Conservation (phyloP, 2,113 vertebrate species). For the Cranoglanis bouderius region DNA sequence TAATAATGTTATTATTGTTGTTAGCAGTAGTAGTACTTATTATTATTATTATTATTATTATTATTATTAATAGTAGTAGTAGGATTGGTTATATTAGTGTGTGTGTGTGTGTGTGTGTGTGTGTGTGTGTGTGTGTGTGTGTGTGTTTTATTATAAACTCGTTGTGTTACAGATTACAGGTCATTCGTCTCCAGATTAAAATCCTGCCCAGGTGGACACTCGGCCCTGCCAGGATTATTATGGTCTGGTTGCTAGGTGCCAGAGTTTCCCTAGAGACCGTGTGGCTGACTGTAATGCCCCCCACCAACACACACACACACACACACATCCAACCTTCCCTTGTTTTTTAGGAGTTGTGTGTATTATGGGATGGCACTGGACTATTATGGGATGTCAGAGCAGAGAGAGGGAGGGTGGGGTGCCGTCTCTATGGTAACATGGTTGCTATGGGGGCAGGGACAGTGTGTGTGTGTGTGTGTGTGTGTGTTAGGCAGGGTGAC, state of each 20-base stretch:
- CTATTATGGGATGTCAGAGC: constrained; percentile 78
- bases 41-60: not conserved
- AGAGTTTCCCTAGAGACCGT: constrained; percentile 72
- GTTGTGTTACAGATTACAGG: constrained; percentile 36
- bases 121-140: not conserved
- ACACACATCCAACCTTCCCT: constrained; percentile 16
- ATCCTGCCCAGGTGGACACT: constrained; percentile 67
- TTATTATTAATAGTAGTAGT: not conserved
- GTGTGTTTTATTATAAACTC: not conserved
- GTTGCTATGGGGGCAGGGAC: constrained; percentile 79
- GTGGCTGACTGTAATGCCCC: constrained; percentile 69
- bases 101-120: constrained; percentile 17
- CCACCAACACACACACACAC: constrained; percentile 46
- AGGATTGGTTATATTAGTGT: not conserved
- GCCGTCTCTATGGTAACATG: constrained; percentile 76
- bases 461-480: constrained; percentile 65
- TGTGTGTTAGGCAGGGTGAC: constrained; percentile 68
- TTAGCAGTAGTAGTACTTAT: not conserved
- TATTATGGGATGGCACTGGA: constrained; percentile 78
- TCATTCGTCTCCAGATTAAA: constrained; percentile 28
- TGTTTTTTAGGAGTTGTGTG: constrained; percentile 69
- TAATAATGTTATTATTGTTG: not conserved
- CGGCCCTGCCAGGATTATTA: constrained; percentile 67
- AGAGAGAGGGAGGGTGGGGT: constrained; percentile 60
- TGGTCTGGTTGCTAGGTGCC: constrained; percentile 73